Conservation (phyloP, 2,113 vertebrate genomes). For the Promerops cafer region DNA sequence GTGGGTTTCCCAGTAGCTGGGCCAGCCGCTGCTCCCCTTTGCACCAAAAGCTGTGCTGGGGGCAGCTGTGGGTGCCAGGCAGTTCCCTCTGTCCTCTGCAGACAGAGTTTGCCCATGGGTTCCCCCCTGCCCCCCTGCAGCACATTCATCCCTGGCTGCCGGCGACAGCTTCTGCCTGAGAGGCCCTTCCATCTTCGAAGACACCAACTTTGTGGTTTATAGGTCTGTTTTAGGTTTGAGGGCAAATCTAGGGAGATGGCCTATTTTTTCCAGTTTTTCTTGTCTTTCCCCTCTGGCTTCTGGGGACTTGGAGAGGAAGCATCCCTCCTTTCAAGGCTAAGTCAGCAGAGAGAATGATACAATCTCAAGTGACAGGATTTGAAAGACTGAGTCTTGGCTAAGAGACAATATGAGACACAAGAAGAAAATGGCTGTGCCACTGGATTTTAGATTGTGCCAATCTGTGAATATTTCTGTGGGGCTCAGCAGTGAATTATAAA, state of each 20-base stretch:
- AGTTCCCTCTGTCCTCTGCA: neutral
- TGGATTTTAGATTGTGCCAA: neutral
- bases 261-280: neutral
- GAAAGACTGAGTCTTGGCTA: neutral
- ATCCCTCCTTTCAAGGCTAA: neutral
- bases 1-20: neutral
- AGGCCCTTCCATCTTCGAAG: neutral
- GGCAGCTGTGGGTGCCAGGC: neutral
- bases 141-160: neutral
- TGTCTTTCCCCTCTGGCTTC: neutral
- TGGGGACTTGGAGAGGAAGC: neutral
- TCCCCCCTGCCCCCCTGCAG: neutral
- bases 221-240: neutral
- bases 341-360: neutral
- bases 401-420: neutral
- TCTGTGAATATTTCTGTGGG: neutral
- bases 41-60: neutral
- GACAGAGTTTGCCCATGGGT: neutral
- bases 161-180: fast-evolving
- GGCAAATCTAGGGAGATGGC: neutral
- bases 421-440: neutral
- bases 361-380: neutral
- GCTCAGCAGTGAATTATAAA: neutral
- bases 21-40: fast-evolving
- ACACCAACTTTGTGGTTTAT: neutral